Percentiles rank a stretch among this genome's conserved stretches.
Evolutionary conservation across 2,113 vertebrate genomes (phyloP).

Genomic region (Stegastes partitus): DNA sequence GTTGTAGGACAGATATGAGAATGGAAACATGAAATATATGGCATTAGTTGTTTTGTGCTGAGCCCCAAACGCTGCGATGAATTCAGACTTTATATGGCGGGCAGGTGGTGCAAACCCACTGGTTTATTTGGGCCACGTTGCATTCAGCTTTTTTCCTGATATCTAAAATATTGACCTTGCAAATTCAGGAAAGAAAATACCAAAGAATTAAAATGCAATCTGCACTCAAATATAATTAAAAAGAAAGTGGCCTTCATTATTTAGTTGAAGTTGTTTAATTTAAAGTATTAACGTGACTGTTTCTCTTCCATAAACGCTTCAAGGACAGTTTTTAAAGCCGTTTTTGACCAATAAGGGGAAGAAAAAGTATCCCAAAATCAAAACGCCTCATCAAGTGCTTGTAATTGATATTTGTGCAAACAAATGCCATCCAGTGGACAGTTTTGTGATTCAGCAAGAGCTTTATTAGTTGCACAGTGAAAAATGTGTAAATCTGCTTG

Average conservation of each 20-base stretch:
- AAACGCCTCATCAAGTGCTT: too few species aligned
- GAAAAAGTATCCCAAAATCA: not conserved
- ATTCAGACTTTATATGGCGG: not conserved
- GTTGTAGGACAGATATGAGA: constrained; percentile 13
- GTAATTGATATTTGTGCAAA: too few species aligned
- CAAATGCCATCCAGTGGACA: too few species aligned
- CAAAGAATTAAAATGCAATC: not conserved
- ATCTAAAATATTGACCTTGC: constrained; percentile 13
- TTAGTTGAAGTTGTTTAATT: not conserved
- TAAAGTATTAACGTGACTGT: constrained; percentile 7
- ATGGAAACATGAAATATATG: not conserved
- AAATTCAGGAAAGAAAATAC: not conserved
- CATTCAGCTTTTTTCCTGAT: not conserved
- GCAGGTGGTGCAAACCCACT: not conserved
- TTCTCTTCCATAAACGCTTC: not conserved
- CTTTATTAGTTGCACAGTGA: too few species aligned
- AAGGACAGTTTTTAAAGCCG: constrained; percentile 1
- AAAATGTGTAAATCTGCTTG: not conserved
- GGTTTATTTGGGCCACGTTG: not conserved
- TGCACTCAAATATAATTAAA: constrained; percentile 2
- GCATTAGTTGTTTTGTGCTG: constrained; percentile 5
- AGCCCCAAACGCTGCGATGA: constrained; percentile 11
- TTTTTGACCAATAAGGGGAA: constrained; percentile 1
- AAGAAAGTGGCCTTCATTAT: not conserved
- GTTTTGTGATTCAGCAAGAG: too few species aligned